phyloP scores from a whole-genome alignment of 2,888 invertebrate species.

The Darwinula stevensoni region DNA sequence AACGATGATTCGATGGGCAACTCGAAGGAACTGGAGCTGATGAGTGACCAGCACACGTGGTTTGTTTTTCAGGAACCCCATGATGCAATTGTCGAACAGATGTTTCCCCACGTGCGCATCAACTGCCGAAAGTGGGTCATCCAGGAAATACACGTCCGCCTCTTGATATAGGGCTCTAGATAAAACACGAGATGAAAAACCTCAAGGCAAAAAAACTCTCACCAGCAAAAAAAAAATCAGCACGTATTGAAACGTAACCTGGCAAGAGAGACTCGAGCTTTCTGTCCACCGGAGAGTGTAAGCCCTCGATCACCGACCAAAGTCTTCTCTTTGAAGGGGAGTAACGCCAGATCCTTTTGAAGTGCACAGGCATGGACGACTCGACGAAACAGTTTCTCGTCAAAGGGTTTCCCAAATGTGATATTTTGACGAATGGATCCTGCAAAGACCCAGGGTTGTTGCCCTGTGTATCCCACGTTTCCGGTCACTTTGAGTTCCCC shows the following conservation, averaged over 20 bases:
- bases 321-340: constrained; percentile 20
- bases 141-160: constrained; percentile 55
- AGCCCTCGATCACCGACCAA: constrained; percentile 25
- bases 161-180: constrained; percentile 36
- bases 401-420: constrained; percentile 42
- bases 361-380: constrained; percentile 15
- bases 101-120: constrained; percentile 68
- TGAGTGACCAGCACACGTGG: constrained; percentile 49
- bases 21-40: constrained; percentile 44
- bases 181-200: neutral
- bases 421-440: constrained; percentile 68
- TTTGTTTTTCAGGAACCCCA: constrained; percentile 31
- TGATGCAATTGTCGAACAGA: constrained; percentile 50
- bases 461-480: constrained; percentile 25
- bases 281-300: constrained; percentile 23
- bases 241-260: constrained; percentile 13
- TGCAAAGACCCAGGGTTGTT: constrained; percentile 44
- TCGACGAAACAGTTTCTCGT: constrained; percentile 19
- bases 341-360: constrained; percentile 18
- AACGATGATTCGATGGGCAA: constrained; percentile 31
- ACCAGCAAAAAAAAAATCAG: too few relatives aligned
- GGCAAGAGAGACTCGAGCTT: constrained; percentile 23
- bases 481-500: constrained; percentile 32
- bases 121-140: constrained; percentile 72
- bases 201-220: too few relatives aligned